These are phyloP conservation scores for Peromyscus eremicus DNA, from an alignment of 2,797 vertebrate genomes.

Conservation along the genomic window DNA sequence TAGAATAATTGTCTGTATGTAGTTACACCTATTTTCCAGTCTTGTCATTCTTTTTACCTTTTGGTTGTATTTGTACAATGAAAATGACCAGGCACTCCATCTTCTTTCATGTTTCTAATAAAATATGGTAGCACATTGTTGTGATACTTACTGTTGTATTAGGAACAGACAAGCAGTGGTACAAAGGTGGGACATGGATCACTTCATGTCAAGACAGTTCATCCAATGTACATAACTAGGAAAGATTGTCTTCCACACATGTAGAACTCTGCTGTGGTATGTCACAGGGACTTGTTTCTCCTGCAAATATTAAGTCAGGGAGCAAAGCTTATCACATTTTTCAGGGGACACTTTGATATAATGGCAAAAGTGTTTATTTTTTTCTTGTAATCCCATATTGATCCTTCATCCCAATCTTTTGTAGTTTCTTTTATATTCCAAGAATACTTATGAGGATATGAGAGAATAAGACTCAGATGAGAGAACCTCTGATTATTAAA, in stretches of 20 bases:
- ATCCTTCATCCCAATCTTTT: background rate
- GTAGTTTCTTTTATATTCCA: background rate
- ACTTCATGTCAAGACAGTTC: background rate
- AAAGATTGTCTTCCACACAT: background rate
- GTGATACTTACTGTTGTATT: constrained; percentile 23
- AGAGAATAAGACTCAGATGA: background rate
- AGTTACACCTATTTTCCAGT: background rate
- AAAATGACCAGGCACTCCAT: background rate
- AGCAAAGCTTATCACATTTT: background rate
- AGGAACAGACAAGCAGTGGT: background rate
- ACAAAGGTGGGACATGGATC: background rate
- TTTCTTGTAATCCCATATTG: background rate
- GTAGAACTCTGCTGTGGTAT: background rate
- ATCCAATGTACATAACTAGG: background rate
- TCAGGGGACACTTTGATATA: background rate
- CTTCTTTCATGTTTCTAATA: background rate
- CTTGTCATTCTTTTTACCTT: background rate
- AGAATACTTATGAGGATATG: background rate
- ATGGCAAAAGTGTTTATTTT: background rate
- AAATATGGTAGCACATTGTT: no score
- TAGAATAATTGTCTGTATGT: background rate
- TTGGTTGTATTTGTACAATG: background rate
- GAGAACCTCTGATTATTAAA: no score
- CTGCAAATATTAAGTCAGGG: constrained; percentile 12
- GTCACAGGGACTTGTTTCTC: background rate